Conservation (phyloP, 2,113 vertebrate species). For the Marmota monax region DNA sequence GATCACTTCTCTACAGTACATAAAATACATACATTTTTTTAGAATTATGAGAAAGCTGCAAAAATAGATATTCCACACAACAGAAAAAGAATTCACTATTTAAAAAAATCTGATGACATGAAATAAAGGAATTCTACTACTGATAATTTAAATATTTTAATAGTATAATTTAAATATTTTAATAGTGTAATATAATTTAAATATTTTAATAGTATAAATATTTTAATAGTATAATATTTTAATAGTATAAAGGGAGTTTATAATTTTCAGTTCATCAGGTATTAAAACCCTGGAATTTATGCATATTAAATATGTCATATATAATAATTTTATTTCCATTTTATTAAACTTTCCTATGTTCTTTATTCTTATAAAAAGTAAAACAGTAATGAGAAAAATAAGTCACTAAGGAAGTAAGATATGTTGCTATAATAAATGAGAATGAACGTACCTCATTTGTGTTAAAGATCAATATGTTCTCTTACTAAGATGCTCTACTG, state of each 20-base stretch:
- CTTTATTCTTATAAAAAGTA: constrained; percentile 46
- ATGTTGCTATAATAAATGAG: not conserved
- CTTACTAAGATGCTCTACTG: constrained; percentile 35
- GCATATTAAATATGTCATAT: not conserved
- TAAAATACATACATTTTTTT: not conserved
- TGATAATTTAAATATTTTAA: constrained; percentile 21
- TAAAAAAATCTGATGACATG: not conserved
- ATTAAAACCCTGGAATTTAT: not conserved
- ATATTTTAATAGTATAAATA: not conserved
- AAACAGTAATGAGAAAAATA: constrained; percentile 37
- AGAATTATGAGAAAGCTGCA: not conserved
- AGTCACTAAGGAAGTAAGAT: constrained; percentile 9
- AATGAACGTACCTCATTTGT: constrained; percentile 1
- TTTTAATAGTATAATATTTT: constrained; percentile 24
- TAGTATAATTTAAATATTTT: not conserved
- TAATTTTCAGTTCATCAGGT: not conserved
- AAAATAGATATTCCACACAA: not conserved
- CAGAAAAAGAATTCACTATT: not conserved
- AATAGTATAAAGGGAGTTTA: not conserved
- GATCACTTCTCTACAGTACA: not conserved
- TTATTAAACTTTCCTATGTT: not conserved
- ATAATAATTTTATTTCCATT: not conserved
- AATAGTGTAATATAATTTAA: not conserved
- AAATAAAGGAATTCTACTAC: not conserved
- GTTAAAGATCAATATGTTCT: constrained; percentile 51